Conservation (phyloP, 2,113 vertebrate species). For the Semnornis frantzii region DNA sequence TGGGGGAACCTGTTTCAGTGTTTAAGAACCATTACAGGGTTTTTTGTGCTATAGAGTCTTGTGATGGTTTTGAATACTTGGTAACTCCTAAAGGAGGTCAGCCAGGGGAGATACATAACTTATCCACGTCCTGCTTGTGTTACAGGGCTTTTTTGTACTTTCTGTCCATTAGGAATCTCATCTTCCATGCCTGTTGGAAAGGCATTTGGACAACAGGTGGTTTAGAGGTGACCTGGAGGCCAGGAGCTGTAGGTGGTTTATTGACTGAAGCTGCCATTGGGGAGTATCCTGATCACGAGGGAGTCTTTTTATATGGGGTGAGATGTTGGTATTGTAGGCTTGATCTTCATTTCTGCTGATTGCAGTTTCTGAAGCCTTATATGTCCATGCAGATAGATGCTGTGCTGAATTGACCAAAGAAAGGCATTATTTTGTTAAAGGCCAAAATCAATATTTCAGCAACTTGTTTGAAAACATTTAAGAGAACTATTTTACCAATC, state of each 20-base stretch:
- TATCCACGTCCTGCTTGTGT: accelerated
- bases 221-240: not conserved
- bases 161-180: not conserved
- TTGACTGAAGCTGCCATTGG: not conserved
- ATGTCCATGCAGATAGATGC: not conserved
- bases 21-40: not conserved
- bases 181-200: not conserved
- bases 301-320: not conserved
- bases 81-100: not conserved
- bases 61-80: not conserved
- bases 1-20: too few species aligned
- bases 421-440: not conserved
- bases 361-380: not conserved
- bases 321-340: not conserved
- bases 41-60: not conserved
- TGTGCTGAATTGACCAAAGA: not conserved
- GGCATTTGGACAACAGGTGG: accelerated
- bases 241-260: not conserved
- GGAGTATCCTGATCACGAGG: not conserved
- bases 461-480: not conserved
- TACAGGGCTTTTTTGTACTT: not conserved
- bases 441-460: not conserved
- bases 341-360: not conserved
- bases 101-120: accelerated
- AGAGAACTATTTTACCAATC: not conserved